phyloP scores from a whole-genome alignment of 1,140 invertebrate species.

The Drosophila neocordata region DNA sequence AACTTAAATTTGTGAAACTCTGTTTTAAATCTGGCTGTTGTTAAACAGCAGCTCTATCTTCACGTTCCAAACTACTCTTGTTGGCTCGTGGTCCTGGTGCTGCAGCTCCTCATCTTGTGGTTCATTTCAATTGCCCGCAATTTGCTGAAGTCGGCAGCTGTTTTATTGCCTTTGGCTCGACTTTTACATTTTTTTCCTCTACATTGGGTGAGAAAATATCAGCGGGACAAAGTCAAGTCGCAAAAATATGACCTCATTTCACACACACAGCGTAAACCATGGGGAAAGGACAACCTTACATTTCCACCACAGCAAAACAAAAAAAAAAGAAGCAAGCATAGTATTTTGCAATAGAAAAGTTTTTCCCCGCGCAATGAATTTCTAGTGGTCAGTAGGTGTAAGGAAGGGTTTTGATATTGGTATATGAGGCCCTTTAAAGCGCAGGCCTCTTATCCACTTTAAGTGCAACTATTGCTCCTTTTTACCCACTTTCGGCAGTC shows the following conservation, averaged over 20 bases:
- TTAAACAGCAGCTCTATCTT: neutral
- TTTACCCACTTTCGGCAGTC: neutral
- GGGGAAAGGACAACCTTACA: conserved; percentile 30
- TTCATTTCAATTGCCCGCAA: conserved; percentile 37
- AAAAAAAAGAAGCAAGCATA: neutral
- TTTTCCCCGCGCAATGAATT: conserved; percentile 53
- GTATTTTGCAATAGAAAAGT: conserved; percentile 20
- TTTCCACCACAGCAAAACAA: neutral
- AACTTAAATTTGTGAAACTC: neutral
- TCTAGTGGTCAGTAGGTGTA: conserved; percentile 40
- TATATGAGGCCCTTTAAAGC: conserved; percentile 46
- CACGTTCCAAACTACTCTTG: no score
- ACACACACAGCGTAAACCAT: conserved; percentile 29
- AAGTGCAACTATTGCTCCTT: neutral
- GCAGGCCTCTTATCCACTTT: conserved; percentile 30
- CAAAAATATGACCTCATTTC: conserved; percentile 76
- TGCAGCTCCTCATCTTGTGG: neutral
- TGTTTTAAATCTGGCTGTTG: neutral
- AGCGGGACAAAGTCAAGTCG: conserved; percentile 17
- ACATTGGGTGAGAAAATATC: neutral
- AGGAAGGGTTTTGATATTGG: neutral
- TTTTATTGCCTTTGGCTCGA: conserved; percentile 30
- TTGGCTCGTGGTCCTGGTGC: neutral
- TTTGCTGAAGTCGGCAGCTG: conserved; percentile 34
- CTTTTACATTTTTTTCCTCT: conserved; percentile 47